Conservation (phyloP, 1,140 invertebrate genomes). For the Bilobella aurantiaca region DNA sequence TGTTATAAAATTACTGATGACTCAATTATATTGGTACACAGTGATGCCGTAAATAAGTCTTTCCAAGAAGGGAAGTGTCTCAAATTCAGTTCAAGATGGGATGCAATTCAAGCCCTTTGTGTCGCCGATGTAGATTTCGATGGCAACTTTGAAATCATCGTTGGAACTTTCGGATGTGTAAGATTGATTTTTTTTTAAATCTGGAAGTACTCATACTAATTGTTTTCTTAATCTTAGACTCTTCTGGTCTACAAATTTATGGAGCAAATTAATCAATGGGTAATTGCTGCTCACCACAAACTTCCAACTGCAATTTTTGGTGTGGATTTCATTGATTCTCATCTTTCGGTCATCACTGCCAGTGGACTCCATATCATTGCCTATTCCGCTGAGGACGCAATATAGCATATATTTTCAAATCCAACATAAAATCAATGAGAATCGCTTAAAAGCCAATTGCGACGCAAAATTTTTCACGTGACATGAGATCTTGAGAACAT, state of each 20-base stretch:
- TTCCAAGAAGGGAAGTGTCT: constrained; percentile 22
- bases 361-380: constrained; percentile 31
- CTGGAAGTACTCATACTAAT: constrained; percentile 3
- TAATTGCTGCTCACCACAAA: constrained; percentile 29
- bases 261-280: constrained; percentile 28
- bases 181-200: constrained; percentile 5
- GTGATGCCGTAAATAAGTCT: constrained; percentile 23
- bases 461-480: too few relatives aligned
- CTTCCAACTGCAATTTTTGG: constrained; percentile 25
- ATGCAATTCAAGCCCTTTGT: constrained; percentile 50
- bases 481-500: too few relatives aligned
- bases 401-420: too few relatives aligned
- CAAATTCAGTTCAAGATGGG: constrained; percentile 36
- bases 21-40: background rate
- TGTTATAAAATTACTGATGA: background rate
- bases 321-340: constrained; percentile 25
- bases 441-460: too few relatives aligned
- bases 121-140: constrained; percentile 63
- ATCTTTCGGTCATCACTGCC: constrained; percentile 26
- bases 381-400: constrained; percentile 23
- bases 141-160: constrained; percentile 56
- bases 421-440: too few relatives aligned
- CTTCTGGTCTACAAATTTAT: constrained; percentile 49
- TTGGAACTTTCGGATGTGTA: constrained; percentile 58
- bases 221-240: constrained; percentile 41